phyloP scores from a whole-genome alignment of 2,888 invertebrate genomes.

The Drosophila limbata region DNA sequence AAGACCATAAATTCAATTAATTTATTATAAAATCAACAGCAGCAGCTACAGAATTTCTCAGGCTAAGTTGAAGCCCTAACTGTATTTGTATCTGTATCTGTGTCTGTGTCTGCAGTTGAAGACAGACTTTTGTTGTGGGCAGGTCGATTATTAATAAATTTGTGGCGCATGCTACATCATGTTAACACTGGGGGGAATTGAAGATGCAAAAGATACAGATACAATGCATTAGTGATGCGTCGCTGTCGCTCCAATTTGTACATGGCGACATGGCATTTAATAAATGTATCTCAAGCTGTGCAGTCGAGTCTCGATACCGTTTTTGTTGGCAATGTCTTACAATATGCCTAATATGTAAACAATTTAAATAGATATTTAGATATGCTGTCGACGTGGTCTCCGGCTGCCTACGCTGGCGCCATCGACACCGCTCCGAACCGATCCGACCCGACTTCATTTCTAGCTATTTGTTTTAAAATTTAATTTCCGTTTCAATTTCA shows the following conservation, averaged over 20 bases:
- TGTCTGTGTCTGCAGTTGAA: constrained; percentile 11
- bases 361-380: constrained; percentile 79
- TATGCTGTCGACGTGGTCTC: constrained; percentile 68
- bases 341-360: constrained; percentile 72
- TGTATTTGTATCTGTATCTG: constrained; percentile 22
- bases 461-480: constrained; percentile 78
- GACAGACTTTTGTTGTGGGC: constrained; percentile 33
- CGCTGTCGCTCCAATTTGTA: constrained; percentile 71
- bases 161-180: constrained; percentile 72
- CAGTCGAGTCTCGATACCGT: constrained; percentile 48
- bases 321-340: constrained; percentile 10
- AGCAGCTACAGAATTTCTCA: constrained; percentile 18
- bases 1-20: constrained; percentile 82
- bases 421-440: constrained; percentile 39
- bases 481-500: constrained; percentile 84
- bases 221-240: constrained; percentile 63
- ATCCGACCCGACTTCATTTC: constrained; percentile 17
- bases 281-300: constrained; percentile 79
- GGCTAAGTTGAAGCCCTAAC: constrained; percentile 30
- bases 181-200: constrained; percentile 58
- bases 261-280: constrained; percentile 69
- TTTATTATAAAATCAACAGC: constrained; percentile 79
- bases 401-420: constrained; percentile 82
- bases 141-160: constrained; percentile 66
- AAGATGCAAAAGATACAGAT: constrained; percentile 47